Percentiles rank a stretch among this genome's conserved stretches.
These are phyloP conservation scores for Chaetodon auriga DNA, from an alignment of 2,113 vertebrate species.

Conservation along the genomic window DNA sequence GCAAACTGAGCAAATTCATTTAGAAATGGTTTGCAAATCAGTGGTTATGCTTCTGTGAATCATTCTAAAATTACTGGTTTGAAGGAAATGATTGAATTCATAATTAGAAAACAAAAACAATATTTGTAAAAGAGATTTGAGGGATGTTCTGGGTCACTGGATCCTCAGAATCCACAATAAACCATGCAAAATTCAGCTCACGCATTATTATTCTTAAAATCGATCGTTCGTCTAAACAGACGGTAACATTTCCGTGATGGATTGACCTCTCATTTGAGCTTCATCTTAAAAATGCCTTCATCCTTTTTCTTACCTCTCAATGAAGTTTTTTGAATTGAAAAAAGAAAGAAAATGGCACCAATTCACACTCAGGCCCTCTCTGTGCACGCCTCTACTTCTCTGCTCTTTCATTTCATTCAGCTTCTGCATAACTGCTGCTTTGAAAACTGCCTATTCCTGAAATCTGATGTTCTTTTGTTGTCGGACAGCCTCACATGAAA, in stretches of 20 bases:
- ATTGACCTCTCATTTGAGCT: not conserved
- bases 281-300: not conserved
- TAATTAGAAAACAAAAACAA: no score
- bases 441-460: constrained; percentile 23
- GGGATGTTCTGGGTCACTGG: no score
- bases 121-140: no score
- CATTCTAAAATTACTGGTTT: no score
- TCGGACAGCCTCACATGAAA: constrained; percentile 37
- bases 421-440: constrained; percentile 7
- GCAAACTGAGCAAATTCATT: not conserved
- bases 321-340: not conserved
- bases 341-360: not conserved
- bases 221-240: no score
- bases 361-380: constrained; percentile 1
- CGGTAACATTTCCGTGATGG: not conserved
- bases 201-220: no score
- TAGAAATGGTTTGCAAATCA: not conserved
- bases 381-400: constrained; percentile 7
- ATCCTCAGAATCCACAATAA: no score
- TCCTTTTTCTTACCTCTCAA: not conserved
- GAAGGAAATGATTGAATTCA: no score
- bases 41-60: no score
- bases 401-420: constrained; percentile 17
- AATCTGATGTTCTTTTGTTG: constrained; percentile 35
- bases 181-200: no score